Conservation (phyloP, 2,797 vertebrate genomes). For the Cygnus olor region DNA sequence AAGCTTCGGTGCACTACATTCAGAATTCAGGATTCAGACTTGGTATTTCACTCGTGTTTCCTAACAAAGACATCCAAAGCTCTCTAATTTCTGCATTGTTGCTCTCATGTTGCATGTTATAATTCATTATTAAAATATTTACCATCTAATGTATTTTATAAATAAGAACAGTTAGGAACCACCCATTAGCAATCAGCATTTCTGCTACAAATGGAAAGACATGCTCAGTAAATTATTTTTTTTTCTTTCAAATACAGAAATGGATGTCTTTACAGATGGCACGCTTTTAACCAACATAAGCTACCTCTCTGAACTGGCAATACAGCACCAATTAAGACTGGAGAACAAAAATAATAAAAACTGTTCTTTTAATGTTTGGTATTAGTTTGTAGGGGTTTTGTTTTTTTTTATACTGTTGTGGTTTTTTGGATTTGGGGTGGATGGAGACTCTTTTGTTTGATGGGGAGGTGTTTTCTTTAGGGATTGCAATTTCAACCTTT, state of each 20-base stretch:
- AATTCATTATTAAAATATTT: not conserved
- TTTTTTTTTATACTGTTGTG: not conserved
- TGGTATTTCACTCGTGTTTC: not conserved
- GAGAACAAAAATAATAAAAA: not conserved
- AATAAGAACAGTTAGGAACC: not conserved
- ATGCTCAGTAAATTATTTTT: not conserved
- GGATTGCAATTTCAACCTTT: not conserved
- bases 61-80: not conserved
- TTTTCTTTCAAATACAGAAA: not conserved
- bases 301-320: not conserved
- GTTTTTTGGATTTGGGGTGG: too few relatives aligned
- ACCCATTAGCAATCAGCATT: not conserved
- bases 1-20: not conserved
- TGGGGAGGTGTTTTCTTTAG: not conserved
- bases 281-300: not conserved
- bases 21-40: not conserved
- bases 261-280: not conserved
- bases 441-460: not conserved
- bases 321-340: not conserved
- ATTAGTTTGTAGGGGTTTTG: not conserved
- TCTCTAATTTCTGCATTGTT: not conserved
- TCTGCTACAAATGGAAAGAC: not conserved
- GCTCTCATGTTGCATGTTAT: not conserved
- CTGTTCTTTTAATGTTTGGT: not conserved
- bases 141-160: not conserved